A percentile compares a stretch with the other conserved stretches of the same genome.
Evolutionary conservation across 2,797 vertebrate genomes (phyloP).

Genomic region (Chaenodraco wilsoni): DNA sequence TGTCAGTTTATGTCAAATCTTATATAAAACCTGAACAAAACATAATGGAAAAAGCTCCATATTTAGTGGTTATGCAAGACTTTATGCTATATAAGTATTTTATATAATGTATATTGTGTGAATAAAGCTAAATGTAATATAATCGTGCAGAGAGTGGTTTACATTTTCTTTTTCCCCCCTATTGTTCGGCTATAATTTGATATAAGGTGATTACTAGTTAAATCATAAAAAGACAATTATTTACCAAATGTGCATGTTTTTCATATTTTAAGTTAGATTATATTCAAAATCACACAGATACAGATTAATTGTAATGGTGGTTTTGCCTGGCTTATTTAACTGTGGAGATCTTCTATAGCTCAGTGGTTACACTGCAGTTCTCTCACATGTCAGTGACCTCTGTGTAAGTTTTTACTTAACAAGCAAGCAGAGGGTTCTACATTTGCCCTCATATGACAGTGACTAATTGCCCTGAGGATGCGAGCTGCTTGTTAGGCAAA

Average conservation of each 20-base stretch:
- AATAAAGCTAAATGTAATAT: background rate
- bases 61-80: background rate
- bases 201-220: background rate
- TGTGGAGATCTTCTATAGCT: conserved; percentile 64
- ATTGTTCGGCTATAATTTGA: background rate
- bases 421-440: conserved; percentile 87
- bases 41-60: conserved; percentile 3
- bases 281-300: conserved; percentile 33
- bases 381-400: conserved; percentile 84
- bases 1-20: conserved; percentile 7
- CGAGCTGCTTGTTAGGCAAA: conserved; percentile 86
- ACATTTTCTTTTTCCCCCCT: background rate
- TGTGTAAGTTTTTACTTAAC: conserved; percentile 90
- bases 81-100: background rate
- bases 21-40: conserved; percentile 32
- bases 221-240: conserved; percentile 5
- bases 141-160: background rate
- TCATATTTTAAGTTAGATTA: conserved; percentile 22
- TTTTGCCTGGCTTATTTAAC: conserved; percentile 60
- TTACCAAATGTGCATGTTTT: conserved; percentile 17
- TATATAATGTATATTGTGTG: no score
- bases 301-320: conserved; percentile 45
- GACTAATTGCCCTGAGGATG: conserved; percentile 88
- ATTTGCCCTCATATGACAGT: conserved; percentile 89
- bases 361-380: conserved; percentile 80